Percentiles rank a stretch among this genome's conserved stretches.
phyloP scores from a whole-genome alignment of 2,113 vertebrate genomes.

The Rhea americana region DNA sequence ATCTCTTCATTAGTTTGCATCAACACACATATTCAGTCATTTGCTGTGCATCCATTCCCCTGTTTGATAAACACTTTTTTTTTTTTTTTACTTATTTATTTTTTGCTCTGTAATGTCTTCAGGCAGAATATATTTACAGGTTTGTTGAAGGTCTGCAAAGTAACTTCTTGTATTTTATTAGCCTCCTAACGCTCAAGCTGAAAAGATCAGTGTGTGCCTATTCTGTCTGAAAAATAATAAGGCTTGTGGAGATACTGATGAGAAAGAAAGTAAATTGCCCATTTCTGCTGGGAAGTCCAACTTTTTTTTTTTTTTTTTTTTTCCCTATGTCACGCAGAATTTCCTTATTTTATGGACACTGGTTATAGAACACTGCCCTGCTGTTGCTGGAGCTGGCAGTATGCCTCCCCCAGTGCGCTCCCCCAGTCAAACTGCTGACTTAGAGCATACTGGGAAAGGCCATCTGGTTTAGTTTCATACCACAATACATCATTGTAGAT shows the following conservation, averaged over 20 bases:
- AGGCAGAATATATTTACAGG: slow-evolving; percentile 20
- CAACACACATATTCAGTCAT: neutral
- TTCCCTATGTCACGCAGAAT: neutral
- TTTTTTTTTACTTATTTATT: neutral
- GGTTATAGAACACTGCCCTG: neutral
- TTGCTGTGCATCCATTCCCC: neutral
- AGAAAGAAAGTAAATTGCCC: neutral
- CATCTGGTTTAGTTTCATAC: neutral
- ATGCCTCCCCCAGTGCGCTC: neutral
- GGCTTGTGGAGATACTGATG: neutral
- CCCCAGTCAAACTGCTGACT: neutral
- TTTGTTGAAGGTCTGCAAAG: neutral
- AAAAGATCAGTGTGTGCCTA: neutral
- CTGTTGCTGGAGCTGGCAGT: neutral
- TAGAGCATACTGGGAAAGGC: neutral
- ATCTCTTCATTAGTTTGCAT: slow-evolving; percentile 20
- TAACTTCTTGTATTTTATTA: neutral
- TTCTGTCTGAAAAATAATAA: neutral
- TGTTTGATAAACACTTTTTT: neutral
- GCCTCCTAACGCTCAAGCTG: neutral
- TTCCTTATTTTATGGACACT: slow-evolving; percentile 19
- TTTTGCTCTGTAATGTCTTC: neutral
- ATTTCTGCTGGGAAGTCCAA: neutral
- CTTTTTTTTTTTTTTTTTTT: neutral
- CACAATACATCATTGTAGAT: neutral